Conservation (phyloP, 2,888 invertebrate genomes). For the Noctua pronuba region DNA sequence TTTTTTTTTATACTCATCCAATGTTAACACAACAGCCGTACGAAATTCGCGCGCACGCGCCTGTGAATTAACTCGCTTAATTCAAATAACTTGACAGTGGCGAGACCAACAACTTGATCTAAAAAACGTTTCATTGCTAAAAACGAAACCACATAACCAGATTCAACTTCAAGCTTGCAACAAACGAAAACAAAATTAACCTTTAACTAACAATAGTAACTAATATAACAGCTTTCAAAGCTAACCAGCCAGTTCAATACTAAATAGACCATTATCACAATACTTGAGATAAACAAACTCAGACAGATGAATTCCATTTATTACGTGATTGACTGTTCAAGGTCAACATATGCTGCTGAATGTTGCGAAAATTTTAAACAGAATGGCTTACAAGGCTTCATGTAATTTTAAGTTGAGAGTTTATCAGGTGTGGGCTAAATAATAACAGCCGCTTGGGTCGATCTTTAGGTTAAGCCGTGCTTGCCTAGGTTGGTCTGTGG, state of each 20-base stretch:
- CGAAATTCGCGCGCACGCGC: too few relatives aligned
- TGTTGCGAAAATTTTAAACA: constrained; percentile 48
- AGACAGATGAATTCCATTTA: constrained; percentile 53
- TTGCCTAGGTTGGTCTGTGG: too few relatives aligned
- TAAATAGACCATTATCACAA: constrained; percentile 52
- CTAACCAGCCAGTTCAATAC: constrained; percentile 33
- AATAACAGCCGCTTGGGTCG: too few relatives aligned
- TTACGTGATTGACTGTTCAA: constrained; percentile 55
- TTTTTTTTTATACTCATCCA: too few relatives aligned
- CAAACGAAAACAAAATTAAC: constrained; percentile 40
- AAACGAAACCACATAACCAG: neutral
- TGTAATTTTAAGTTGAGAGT: neutral
- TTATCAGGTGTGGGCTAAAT: too few relatives aligned
- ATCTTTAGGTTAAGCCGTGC: too few relatives aligned
- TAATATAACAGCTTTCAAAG: constrained; percentile 33
- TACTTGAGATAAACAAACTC: constrained; percentile 46
- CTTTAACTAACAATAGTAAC: constrained; percentile 41
- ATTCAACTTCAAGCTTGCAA: constrained; percentile 33
- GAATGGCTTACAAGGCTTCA: neutral
- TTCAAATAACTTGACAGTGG: neutral
- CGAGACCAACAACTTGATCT: neutral
- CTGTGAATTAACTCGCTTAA: too few relatives aligned
- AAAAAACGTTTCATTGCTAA: neutral
- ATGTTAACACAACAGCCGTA: too few relatives aligned
- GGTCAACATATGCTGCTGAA: constrained; percentile 48